A percentile compares a stretch with the other conserved stretches of the same genome.
phyloP scores from a whole-genome alignment of 2,888 invertebrate genomes.

The Isotomurus palustris region DNA sequence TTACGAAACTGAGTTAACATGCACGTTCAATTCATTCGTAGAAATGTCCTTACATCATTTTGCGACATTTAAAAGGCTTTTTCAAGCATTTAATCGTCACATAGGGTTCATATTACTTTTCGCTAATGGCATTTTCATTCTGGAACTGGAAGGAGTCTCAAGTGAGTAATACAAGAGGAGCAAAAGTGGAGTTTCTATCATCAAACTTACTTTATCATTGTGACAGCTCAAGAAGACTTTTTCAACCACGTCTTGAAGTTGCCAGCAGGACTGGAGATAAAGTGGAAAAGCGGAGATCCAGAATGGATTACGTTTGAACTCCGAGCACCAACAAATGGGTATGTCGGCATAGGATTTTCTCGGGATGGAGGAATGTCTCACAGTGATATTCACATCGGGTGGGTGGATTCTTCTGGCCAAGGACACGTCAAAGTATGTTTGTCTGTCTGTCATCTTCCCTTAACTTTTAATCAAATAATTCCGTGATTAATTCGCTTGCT shows the following conservation, averaged over 20 bases:
- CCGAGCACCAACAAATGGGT: conserved; percentile 47
- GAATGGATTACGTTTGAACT: conserved; percentile 23
- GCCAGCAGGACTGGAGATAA: conserved; percentile 16
- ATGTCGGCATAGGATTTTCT: conserved; percentile 50
- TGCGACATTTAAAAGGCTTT: no score
- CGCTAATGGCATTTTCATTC: no score
- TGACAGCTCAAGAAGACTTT: conserved; percentile 16
- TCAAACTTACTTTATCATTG: background rate
- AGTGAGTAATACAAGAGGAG: no score
- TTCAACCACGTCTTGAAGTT: conserved; percentile 15
- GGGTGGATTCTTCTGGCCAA: conserved; percentile 46
- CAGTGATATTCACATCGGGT: conserved; percentile 51
- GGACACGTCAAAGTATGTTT: conserved; percentile 11
- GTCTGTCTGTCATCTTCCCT: no score
- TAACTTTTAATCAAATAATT: no score
- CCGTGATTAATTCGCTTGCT: no score
- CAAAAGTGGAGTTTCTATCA: background rate
- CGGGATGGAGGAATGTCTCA: conserved; percentile 50
- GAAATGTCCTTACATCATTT: no score
- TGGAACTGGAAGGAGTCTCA: no score
- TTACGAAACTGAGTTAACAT: no score
- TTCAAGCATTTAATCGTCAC: no score
- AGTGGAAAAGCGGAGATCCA: conserved; percentile 16
- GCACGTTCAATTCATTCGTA: no score
- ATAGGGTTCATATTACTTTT: no score